phyloP scores from a whole-genome alignment of 2,888 invertebrate species.

The Cryptocephalus moraei region DNA sequence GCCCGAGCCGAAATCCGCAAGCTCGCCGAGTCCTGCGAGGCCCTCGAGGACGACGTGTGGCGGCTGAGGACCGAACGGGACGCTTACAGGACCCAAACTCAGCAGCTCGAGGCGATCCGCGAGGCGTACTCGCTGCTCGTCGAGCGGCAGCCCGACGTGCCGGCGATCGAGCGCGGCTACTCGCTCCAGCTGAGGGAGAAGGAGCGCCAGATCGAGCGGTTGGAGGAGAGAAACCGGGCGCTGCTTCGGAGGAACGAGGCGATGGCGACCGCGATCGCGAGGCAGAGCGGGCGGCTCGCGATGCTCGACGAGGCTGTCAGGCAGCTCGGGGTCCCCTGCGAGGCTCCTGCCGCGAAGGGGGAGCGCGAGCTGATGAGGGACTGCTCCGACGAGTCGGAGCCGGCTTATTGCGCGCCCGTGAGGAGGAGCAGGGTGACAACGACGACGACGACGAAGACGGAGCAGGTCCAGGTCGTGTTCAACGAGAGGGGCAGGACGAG shows the following conservation, averaged over 20 bases:
- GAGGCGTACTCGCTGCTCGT: slow-evolving; percentile 21
- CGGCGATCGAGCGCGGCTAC: neutral
- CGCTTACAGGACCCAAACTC: slow-evolving; percentile 21
- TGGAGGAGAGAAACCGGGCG: slow-evolving; percentile 7
- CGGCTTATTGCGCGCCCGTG: slow-evolving; percentile 2
- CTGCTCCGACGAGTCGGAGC: slow-evolving; percentile 12
- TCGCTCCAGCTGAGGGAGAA: slow-evolving; percentile 6
- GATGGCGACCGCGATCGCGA: slow-evolving; percentile 5
- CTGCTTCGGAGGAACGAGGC: slow-evolving; percentile 3
- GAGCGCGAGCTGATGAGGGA: slow-evolving; percentile 20
- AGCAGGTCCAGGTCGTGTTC: no score
- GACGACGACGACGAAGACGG: no score
- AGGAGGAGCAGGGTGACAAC: neutral
- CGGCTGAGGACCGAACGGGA: slow-evolving; percentile 12
- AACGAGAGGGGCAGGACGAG: no score
- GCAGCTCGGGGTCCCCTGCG: neutral
- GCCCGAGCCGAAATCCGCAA: slow-evolving; percentile 4
- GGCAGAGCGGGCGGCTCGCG: slow-evolving; percentile 10
- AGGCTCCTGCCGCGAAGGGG: neutral
- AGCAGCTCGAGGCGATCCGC: slow-evolving; percentile 21
- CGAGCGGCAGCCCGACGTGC: slow-evolving; percentile 13
- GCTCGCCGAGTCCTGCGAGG: slow-evolving; percentile 5
- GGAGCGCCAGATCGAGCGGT: slow-evolving; percentile 10
- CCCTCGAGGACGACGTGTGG: slow-evolving; percentile 7
- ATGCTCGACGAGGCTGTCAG: slow-evolving; percentile 9